Evolutionary conservation across 2,888 invertebrate genomes (phyloP), one percentile per base, ranked within the genome.

Genomic region (Beris chalybata): DNA sequence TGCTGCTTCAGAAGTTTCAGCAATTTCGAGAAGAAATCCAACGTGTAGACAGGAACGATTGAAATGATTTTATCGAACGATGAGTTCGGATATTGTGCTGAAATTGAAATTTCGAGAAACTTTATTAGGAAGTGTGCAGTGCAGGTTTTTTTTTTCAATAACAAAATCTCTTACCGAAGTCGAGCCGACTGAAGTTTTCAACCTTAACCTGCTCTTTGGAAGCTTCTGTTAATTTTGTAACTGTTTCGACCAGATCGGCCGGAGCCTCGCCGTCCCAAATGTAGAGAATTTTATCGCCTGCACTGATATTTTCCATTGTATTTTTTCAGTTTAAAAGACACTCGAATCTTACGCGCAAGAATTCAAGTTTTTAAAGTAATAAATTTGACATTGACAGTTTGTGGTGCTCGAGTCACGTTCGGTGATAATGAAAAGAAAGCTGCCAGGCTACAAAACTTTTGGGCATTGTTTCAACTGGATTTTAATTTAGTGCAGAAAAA

Each of bases 1-100:
- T 82, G 83, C 1, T 89, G 88, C 75, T 86, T 88, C 5, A 89
- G 79, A 15, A 88, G 74, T 73, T 85, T 85, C 22, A 89, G 76
- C 15, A 86, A 77, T 70, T 87, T 82, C 29, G 84, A 82, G 61
- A 89, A 78, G 15, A 86, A 73, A 66, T 79, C 78, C 11, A 55
- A 50, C 11, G 53, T 47, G n/a, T 54, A 59, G 15, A 79, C 73
- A 3, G 89, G 71, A 70, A 90, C 81, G 0, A 85, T 77, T 73
- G 38, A n/a, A 5, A 38, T 5, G 3, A 38, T 38, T 52, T 61
- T 61, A n/a, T 90, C 86, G 73, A 86, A 86, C 1, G 84, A 82
- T 1, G 89, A 87, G 63, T 82, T 80, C 4, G 82, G 76, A 72
- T 86, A 82, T 50, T 84, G 84, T 53, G 82, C 88, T 89, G 74